Percentiles rank a stretch among this genome's conserved stretches.
phyloP scores from a whole-genome alignment of 2,888 invertebrate genomes.

The Auanema sp. region DNA sequence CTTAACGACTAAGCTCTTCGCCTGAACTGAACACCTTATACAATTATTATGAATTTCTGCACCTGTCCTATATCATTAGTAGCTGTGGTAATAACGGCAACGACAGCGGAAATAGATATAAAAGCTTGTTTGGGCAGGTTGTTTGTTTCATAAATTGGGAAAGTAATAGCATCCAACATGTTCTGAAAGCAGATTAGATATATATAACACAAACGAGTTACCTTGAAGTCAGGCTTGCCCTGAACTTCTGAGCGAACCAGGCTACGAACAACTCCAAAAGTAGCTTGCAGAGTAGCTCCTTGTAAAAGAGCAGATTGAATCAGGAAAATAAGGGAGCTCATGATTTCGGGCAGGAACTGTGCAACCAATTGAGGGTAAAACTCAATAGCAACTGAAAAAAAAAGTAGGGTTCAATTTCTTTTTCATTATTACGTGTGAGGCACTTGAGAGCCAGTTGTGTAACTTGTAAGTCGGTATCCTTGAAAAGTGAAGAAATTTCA shows the following conservation, averaged over 20 bases:
- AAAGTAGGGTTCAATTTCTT: not conserved
- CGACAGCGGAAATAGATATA: constrained; percentile 93
- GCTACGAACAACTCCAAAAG: constrained; percentile 87
- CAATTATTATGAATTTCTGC: constrained; percentile 1
- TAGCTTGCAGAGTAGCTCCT: constrained; percentile 86
- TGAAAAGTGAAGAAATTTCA: constrained; percentile 86
- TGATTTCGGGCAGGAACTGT: constrained; percentile 71
- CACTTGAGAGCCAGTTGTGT: constrained; percentile 73
- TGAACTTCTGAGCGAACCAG: constrained; percentile 79
- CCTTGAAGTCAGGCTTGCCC: constrained; percentile 66
- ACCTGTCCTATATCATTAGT: constrained; percentile 65
- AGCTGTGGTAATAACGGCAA: constrained; percentile 78
- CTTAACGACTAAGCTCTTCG: constrained; percentile 30
- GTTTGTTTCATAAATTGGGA: constrained; percentile 71
- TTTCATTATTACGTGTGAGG: constrained; percentile 26
- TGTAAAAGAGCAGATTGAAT: constrained; percentile 39
- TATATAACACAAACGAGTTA: constrained; percentile 26
- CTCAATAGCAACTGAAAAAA: constrained; percentile 27
- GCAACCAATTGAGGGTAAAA: constrained; percentile 21
- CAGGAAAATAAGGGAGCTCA: constrained; percentile 66
- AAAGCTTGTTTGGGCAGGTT: constrained; percentile 73
- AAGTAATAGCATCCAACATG: constrained; percentile 77
- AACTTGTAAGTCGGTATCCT: constrained; percentile 92
- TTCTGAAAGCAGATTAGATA: constrained; percentile 73
- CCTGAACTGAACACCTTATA: constrained; percentile 14